Evolutionary conservation across 2,113 vertebrate species (phyloP).

Genomic region (Gila orcuttii): DNA sequence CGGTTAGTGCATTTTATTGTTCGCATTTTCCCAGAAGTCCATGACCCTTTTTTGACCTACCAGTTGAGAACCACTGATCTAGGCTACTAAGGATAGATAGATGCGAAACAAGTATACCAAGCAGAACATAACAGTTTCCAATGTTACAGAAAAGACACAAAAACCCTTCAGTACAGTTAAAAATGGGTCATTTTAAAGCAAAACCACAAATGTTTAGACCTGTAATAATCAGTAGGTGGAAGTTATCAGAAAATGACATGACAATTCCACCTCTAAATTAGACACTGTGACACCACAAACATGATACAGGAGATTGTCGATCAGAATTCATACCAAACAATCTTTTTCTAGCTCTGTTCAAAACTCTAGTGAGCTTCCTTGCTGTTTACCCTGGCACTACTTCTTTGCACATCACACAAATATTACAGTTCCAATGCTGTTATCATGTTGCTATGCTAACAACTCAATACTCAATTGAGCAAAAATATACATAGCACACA

Average conservation of each 20-base stretch:
- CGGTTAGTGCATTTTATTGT: not conserved
- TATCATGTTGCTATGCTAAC: not conserved
- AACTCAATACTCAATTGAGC: not conserved
- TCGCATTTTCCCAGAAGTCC: not conserved
- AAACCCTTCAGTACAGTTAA: not conserved
- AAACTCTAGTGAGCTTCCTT: conserved; percentile 17
- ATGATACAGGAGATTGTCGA: not conserved
- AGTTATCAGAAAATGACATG: not conserved
- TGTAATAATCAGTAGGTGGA: not conserved
- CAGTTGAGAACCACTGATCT: not conserved
- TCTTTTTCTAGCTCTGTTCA: not conserved
- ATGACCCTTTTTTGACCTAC: not conserved
- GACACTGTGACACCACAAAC: not conserved
- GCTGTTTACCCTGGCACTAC: not conserved
- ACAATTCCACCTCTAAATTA: not conserved
- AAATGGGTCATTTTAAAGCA: not conserved
- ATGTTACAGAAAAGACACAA: conserved; percentile 1
- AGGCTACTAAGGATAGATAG: not conserved
- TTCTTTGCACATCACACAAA: not conserved
- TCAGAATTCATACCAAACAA: not conserved
- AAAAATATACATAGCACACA: not conserved
- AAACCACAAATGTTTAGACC: not conserved
- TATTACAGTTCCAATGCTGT: not conserved
- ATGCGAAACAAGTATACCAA: not conserved
- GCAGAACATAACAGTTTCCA: not conserved